phyloP scores from a whole-genome alignment of 2,888 invertebrate species.

The Willowsia nigromaculata region DNA sequence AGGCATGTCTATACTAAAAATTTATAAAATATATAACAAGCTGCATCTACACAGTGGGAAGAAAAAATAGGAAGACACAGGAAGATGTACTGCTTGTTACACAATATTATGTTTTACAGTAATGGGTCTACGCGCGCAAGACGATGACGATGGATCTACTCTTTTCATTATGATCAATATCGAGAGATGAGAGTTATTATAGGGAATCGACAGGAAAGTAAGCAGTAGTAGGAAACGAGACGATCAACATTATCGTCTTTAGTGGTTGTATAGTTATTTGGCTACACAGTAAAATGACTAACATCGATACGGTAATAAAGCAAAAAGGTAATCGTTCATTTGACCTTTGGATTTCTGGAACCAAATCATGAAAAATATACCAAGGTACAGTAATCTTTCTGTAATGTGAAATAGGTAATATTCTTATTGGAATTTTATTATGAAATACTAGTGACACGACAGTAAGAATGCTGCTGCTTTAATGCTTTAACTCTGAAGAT shows the following conservation, averaged over 20 bases:
- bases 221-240: not conserved
- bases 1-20: constrained; percentile 23
- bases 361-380: constrained; percentile 23
- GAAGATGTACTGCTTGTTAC: no score
- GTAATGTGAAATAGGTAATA: no score
- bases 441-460: not conserved
- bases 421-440: constrained; percentile 37
- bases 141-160: not conserved
- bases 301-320: constrained; percentile 14
- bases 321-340: constrained; percentile 65
- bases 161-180: constrained; percentile 1
- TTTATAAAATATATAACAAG: no score
- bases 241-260: not conserved
- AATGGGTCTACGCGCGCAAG: no score
- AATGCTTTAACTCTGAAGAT: not conserved
- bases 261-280: not conserved
- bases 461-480: not conserved
- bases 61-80: no score
- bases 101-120: no score
- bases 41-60: no score
- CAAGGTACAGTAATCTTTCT: not conserved
- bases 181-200: not conserved
- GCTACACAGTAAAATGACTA: not conserved
- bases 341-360: constrained; percentile 69
- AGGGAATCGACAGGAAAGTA: not conserved